Conservation (phyloP, 1,140 invertebrate genomes). For the Drosophila trapezifrons region DNA sequence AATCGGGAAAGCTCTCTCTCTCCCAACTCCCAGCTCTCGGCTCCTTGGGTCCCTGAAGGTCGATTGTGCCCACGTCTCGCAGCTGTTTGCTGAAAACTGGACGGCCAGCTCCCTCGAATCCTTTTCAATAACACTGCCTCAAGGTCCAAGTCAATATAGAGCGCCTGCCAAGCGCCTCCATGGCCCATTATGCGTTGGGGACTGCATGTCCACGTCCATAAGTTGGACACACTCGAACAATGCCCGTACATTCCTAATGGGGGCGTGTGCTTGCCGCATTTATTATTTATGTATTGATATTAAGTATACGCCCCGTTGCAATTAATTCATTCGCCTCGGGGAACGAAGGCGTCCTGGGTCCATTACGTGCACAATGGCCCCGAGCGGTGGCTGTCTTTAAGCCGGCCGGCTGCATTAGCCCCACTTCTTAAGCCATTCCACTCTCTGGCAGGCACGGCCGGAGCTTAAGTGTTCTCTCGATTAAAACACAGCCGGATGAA, state of each 20-base stretch:
- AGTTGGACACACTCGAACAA: slow-evolving; percentile 18
- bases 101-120: slow-evolving; percentile 46
- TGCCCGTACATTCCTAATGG: slow-evolving; percentile 36
- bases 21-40: slow-evolving; percentile 24
- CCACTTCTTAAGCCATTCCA: slow-evolving; percentile 18
- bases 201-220: slow-evolving; percentile 47
- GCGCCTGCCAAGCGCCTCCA: slow-evolving; percentile 28
- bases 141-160: slow-evolving; percentile 70
- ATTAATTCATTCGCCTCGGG: slow-evolving; percentile 72
- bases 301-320: slow-evolving; percentile 67
- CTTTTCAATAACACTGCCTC: slow-evolving; percentile 67
- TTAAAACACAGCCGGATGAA: not conserved
- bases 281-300: slow-evolving; percentile 80
- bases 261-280: slow-evolving; percentile 42
- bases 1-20: slow-evolving; percentile 53
- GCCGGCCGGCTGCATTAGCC: slow-evolving; percentile 17
- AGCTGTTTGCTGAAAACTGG: slow-evolving; percentile 56
- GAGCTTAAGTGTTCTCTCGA: slow-evolving; percentile 6
- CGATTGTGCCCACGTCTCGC: slow-evolving; percentile 54
- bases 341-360: slow-evolving; percentile 34
- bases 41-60: slow-evolving; percentile 62
- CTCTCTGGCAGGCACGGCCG: slow-evolving; percentile 10
- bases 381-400: slow-evolving; percentile 27
- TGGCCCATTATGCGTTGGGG: slow-evolving; percentile 53
- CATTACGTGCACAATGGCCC: slow-evolving; percentile 45